Percentiles rank a stretch among this genome's conserved stretches.
These are phyloP conservation scores for Artibeus lituratus DNA, from an alignment of 2,797 vertebrate species.

Conservation along the genomic window DNA sequence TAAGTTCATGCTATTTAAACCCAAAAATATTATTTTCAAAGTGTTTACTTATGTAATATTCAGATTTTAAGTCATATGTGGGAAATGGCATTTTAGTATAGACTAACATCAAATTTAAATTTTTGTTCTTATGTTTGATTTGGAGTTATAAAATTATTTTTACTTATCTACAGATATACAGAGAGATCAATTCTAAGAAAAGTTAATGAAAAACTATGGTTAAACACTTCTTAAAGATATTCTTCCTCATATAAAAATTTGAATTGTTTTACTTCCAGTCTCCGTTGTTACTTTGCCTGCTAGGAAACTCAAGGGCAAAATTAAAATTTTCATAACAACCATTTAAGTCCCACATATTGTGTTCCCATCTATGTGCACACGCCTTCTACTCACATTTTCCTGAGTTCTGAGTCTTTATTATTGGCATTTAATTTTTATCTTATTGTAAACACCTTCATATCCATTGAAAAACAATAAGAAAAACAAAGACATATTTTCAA, in stretches of 20 bases:
- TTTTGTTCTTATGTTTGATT: neutral
- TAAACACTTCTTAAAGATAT: neutral
- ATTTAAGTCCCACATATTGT: neutral
- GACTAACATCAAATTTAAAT: neutral
- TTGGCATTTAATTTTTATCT: neutral
- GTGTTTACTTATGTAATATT: neutral
- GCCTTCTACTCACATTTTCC: neutral
- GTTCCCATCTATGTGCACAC: neutral
- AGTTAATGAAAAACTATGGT: neutral
- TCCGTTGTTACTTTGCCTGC: neutral
- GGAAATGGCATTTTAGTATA: neutral
- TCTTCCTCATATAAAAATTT: neutral
- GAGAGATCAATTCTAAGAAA: neutral
- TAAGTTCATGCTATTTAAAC: neutral
- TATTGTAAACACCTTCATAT: neutral
- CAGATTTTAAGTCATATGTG: neutral
- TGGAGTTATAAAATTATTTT: neutral
- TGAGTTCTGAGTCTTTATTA: slow-evolving; percentile 4
- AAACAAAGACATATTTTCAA: neutral
- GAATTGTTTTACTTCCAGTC: neutral
- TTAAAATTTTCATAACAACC: neutral
- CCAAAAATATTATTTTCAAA: neutral
- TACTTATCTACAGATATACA: neutral
- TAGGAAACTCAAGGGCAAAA: neutral
- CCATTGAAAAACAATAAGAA: neutral